Base-by-base conservation (phyloP, 2,888 invertebrate genomes). In the Limnephilus lunatus region DNA sequence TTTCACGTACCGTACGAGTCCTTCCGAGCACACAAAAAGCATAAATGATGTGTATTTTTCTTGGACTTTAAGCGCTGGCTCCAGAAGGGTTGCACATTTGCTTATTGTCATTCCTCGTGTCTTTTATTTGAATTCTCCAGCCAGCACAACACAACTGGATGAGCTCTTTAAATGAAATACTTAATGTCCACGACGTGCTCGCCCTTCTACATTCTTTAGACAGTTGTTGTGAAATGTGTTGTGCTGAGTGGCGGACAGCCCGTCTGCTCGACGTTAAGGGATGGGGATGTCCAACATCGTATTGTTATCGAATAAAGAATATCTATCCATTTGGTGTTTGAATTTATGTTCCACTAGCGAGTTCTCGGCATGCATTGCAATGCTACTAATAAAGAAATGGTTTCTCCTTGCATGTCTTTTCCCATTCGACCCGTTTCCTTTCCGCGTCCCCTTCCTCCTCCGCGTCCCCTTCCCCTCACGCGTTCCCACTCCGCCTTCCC, bases 51-150 rank as follows among this genome's bases (percentile, higher is more conserved):
- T 25, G 68, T 25, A 68, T 68, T 68, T 68, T 68, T 68, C 68
- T 68, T 68, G 25, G 25, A 68, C 25, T 68, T 68, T 25, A 68
- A 25, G 68, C n/a, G 68, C 25, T 68, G 68, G 68, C 68, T 68
- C 68, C 68, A n/a, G 68, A 68, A 25, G 68, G 68, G 68, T 68
- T 68, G 68, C 68, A 68, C 68, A 68, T 68, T 35, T 83, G 32
- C 35, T 83, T 39, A 83, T 83, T 83, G 83, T 83, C 83, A 32
- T 83, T 83, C 83, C 83, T 83, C 35, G 32, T 15, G 25, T 83
- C 83, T 83, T 25, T 83, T 83, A 83, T 83, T 83, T 35, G 83
- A 83, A 83, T 83, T 83, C 83, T 83, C 35, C 25, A 39, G 68
- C 83, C 83, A 68, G 25, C 68, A 68, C 68, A 25, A 68, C 68